phyloP scores from a whole-genome alignment of 2,113 vertebrate species.

The Propithecus coquereli region DNA sequence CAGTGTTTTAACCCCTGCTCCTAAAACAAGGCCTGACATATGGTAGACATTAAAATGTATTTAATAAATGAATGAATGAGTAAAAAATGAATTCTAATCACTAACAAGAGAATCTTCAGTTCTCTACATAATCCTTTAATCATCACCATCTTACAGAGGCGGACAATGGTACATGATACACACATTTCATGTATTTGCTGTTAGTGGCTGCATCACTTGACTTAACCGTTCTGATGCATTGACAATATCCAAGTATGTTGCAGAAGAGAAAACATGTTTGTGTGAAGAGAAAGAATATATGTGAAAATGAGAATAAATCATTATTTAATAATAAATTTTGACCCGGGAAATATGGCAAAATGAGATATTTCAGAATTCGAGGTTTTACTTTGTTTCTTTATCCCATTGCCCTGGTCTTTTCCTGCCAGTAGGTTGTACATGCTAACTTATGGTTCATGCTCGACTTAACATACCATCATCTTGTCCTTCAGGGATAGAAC shows the following conservation, averaged over 20 bases:
- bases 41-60: neutral
- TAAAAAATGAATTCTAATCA: neutral
- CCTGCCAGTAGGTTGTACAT: neutral
- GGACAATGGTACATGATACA: neutral
- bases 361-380: neutral
- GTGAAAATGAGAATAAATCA: neutral
- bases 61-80: neutral
- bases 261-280: neutral
- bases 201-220: neutral
- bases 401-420: neutral
- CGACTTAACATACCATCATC: neutral
- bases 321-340: neutral
- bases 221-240: neutral
- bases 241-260: neutral
- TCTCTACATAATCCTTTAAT: neutral
- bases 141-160: neutral
- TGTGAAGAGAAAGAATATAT: neutral
- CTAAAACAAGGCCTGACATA: neutral
- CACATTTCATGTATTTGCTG: neutral
- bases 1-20: neutral
- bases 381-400: neutral
- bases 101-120: neutral
- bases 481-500: neutral
- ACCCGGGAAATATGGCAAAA: neutral
- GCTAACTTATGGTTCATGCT: neutral